These are phyloP conservation scores for Xanthorhoe spadicearia DNA, from an alignment of 2,888 invertebrate species.

Conservation along the genomic window DNA sequence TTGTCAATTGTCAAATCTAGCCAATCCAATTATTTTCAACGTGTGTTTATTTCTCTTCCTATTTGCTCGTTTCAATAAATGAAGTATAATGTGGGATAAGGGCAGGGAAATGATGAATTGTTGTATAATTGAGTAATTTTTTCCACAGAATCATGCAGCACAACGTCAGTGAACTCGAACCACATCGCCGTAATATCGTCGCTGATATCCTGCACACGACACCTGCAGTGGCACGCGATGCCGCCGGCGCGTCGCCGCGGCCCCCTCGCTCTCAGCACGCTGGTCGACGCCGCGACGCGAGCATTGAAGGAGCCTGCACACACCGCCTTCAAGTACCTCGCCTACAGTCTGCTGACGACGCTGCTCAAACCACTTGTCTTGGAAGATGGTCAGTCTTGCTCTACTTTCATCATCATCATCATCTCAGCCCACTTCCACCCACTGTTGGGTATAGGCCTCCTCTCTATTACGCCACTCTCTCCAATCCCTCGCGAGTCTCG, in stretches of 20 bases:
- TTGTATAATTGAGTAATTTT: too few species aligned
- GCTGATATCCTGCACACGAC: constrained; percentile 32
- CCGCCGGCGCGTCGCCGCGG: constrained; percentile 24
- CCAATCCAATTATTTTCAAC: too few species aligned
- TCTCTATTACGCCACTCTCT: too few species aligned
- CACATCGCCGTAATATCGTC: constrained; percentile 36
- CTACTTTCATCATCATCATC: too few species aligned
- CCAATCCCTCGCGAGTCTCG: too few species aligned
- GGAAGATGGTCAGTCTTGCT: constrained; percentile 59
- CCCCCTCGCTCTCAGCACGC: constrained; percentile 27
- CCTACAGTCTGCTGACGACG: constrained; percentile 49
- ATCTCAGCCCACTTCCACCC: too few species aligned
- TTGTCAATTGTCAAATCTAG: too few species aligned
- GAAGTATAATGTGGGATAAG: too few species aligned
- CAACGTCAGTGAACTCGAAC: constrained; percentile 29
- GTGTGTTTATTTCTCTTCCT: too few species aligned
- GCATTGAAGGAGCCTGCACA: constrained; percentile 40
- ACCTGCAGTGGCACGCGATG: constrained; percentile 33
- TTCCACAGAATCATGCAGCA: constrained; percentile 28
- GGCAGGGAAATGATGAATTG: too few species aligned
- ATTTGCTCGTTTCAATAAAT: too few species aligned
- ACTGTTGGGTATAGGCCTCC: too few species aligned
- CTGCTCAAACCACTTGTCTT: constrained; percentile 55
- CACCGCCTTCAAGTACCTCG: constrained; percentile 53
- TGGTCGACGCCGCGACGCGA: constrained; percentile 30